Conservation (phyloP, 2,888 invertebrate genomes). For the Sturmia bella region DNA sequence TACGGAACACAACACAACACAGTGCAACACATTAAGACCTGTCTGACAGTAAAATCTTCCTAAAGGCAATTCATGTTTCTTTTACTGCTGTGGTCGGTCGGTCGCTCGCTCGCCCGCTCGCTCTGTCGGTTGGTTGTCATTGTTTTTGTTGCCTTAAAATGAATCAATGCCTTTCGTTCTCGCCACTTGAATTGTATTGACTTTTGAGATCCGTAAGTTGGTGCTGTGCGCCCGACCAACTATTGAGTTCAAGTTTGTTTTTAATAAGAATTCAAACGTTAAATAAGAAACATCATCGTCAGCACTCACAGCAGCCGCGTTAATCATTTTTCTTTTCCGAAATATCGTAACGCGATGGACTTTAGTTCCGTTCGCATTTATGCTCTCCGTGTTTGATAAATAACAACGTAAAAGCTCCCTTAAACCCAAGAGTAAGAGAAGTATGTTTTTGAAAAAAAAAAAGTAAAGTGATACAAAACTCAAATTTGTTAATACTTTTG, state of each 20-base stretch:
- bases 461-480: background rate
- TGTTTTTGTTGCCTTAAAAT: conserved; percentile 1
- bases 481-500: background rate
- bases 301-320: conserved; percentile 29
- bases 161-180: conserved; percentile 51
- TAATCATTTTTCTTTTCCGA: conserved; percentile 36
- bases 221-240: conserved; percentile 44
- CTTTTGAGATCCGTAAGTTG: conserved; percentile 62
- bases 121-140: too few species aligned
- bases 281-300: conserved; percentile 61
- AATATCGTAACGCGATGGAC: conserved; percentile 31
- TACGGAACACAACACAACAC: background rate
- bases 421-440: background rate
- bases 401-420: background rate
- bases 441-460: conserved; percentile 12
- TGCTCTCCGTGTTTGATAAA: background rate
- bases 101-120: too few species aligned
- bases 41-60: conserved; percentile 24
- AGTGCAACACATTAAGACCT: conserved; percentile 17
- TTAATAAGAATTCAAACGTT: conserved; percentile 68
- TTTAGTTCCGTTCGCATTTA: conserved; percentile 45
- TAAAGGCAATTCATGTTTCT: conserved; percentile 47
- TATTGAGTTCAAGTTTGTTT: conserved; percentile 63
- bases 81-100: background rate
- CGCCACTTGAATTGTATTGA: conserved; percentile 41